Conservation (phyloP, 2,888 invertebrate species). For the Notocelia uddmanniana region DNA sequence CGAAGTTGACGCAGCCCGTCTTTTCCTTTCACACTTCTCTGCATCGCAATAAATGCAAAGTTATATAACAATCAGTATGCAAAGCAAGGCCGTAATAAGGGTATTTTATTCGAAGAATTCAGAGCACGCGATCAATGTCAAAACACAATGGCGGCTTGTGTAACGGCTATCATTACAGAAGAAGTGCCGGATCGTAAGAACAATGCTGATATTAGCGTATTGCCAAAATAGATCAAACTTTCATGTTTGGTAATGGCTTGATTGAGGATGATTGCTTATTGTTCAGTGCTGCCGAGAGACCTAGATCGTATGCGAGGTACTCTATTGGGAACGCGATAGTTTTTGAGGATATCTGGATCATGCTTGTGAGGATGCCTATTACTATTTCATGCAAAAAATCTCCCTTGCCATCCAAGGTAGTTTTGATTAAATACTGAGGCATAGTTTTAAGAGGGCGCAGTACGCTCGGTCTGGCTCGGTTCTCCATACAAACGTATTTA, state of each 20-base stretch:
- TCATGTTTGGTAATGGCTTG: slow-evolving; percentile 34
- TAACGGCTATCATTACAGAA: slow-evolving; percentile 62
- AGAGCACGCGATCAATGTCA: slow-evolving; percentile 65
- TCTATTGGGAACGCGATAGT: neutral
- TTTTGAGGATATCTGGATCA: neutral
- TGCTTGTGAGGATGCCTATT: too few relatives aligned
- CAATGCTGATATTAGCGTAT: slow-evolving; percentile 43
- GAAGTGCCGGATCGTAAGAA: slow-evolving; percentile 27
- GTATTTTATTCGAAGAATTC: slow-evolving; percentile 50
- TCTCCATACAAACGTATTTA: too few relatives aligned
- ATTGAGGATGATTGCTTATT: slow-evolving; percentile 35
- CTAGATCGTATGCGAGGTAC: neutral
- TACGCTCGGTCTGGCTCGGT: too few relatives aligned
- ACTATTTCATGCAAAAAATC: too few relatives aligned
- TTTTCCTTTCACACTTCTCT: neutral
- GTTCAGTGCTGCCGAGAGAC: slow-evolving; percentile 10
- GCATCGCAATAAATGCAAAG: slow-evolving; percentile 5
- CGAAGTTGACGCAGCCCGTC: neutral
- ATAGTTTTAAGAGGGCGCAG: too few relatives aligned
- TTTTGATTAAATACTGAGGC: too few relatives aligned
- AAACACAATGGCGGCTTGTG: slow-evolving; percentile 66
- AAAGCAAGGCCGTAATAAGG: slow-evolving; percentile 44
- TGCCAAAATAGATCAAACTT: slow-evolving; percentile 46
- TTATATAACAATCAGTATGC: slow-evolving; percentile 48
- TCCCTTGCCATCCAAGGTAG: too few relatives aligned